Conservation (phyloP, 92 coral and sea anemone genomes). For the Phenganax stokvisi region DNA sequence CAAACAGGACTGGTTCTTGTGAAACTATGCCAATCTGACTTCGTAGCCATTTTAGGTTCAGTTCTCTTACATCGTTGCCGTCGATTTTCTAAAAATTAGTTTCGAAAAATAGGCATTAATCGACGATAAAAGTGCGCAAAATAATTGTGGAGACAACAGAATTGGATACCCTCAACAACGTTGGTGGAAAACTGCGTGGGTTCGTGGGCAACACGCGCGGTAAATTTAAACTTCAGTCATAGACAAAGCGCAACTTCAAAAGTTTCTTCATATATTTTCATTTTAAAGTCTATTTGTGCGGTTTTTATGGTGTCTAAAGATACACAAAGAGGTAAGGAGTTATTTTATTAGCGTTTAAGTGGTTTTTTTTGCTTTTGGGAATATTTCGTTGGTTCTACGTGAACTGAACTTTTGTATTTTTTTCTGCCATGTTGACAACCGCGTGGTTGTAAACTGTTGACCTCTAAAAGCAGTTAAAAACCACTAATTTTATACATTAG, state of each 20-base stretch:
- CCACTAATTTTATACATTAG: no score
- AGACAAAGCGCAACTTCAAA: background rate
- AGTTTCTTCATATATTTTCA: background rate
- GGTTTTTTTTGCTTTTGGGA: no score
- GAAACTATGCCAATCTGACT: conserved; percentile 39
- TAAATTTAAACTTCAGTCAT: background rate
- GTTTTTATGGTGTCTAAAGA: no score
- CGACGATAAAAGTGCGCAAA: background rate
- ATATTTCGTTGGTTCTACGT: no score
- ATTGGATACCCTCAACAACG: background rate
- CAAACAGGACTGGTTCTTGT: conserved; percentile 37
- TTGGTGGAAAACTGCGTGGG: background rate
- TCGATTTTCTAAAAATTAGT: conserved; percentile 21
- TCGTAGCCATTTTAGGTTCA: conserved; percentile 33
- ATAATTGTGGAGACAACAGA: background rate
- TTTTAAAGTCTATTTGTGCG: no score
- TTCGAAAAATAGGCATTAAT: background rate
- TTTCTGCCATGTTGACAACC: no score
- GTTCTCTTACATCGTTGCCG: conserved; percentile 15
- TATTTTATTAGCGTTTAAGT: no score
- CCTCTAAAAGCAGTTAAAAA: no score
- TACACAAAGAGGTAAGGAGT: no score
- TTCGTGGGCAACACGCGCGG: background rate
- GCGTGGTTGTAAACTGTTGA: no score
- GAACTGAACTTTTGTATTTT: no score